phyloP scores from a whole-genome alignment of 2,888 invertebrate species.

The Lasiommata megera region DNA sequence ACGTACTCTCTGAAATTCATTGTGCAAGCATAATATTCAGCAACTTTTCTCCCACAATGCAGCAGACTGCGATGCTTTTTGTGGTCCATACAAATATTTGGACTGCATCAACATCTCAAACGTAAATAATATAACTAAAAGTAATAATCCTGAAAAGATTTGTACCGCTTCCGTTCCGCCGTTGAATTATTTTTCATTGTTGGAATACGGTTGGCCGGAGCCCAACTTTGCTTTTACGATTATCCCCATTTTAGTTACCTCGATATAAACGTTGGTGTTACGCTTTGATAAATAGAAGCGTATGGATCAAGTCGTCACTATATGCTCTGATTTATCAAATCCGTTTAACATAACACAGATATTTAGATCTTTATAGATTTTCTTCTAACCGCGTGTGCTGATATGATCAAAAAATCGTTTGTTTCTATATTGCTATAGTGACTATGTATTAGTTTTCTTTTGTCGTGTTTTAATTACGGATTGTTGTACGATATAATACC shows the following conservation, averaged over 20 bases:
- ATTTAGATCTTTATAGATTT: neutral
- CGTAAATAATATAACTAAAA: constrained; percentile 42
- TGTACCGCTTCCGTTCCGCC: constrained; percentile 43
- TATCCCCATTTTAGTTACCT: constrained; percentile 76
- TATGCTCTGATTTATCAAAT: constrained; percentile 28
- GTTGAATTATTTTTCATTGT: constrained; percentile 75
- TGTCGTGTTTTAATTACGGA: too few relatives aligned
- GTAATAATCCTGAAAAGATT: constrained; percentile 49
- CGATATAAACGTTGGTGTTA: constrained; percentile 66
- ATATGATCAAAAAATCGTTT: too few relatives aligned
- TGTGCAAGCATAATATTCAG: neutral
- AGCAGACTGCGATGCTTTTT: constrained; percentile 8
- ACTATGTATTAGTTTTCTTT: too few relatives aligned
- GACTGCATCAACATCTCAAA: constrained; percentile 19
- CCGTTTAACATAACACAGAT: neutral
- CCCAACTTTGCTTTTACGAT: constrained; percentile 77
- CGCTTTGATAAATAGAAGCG: constrained; percentile 40
- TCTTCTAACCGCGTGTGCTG: too few relatives aligned
- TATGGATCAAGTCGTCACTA: constrained; percentile 32
- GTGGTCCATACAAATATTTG: constrained; percentile 22
- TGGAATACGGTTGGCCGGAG: constrained; percentile 57
- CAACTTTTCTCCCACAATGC: constrained; percentile 6
- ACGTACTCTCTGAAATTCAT: neutral
- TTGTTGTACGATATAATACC: too few relatives aligned
- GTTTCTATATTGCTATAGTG: too few relatives aligned